A percentile compares a stretch with the other conserved stretches of the same genome.
These are phyloP conservation scores for Gonatopus flavifemur DNA, from an alignment of 1,140 invertebrate species.

Conservation along the genomic window DNA sequence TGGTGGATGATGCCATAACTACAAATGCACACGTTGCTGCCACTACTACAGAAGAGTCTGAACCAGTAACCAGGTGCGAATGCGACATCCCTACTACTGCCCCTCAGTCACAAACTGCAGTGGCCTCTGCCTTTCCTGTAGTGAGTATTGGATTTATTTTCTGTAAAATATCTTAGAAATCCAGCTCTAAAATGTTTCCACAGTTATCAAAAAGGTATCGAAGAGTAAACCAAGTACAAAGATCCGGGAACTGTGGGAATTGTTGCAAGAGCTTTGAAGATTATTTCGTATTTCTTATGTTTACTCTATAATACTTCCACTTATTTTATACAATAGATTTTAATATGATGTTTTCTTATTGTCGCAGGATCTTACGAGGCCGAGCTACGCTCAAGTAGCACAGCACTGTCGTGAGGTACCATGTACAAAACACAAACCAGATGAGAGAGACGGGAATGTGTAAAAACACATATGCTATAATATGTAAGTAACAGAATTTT, in stretches of 20 bases:
- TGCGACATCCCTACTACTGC: constrained; percentile 49
- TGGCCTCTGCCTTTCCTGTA: constrained; percentile 47
- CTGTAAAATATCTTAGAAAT: background rate
- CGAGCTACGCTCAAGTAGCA: constrained; percentile 84
- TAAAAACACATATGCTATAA: constrained; percentile 49
- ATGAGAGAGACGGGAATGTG: constrained; percentile 54
- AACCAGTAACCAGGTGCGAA: constrained; percentile 52
- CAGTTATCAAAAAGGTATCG: background rate
- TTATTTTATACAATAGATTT: background rate
- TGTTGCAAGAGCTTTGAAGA: no score
- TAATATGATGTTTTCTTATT: constrained; percentile 21
- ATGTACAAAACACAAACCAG: constrained; percentile 59
- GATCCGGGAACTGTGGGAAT: no score
- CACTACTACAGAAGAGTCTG: constrained; percentile 38
- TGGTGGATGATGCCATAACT: constrained; percentile 54
- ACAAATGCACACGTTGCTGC: constrained; percentile 43
- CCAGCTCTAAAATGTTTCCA: background rate
- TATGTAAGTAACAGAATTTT: constrained; percentile 46
- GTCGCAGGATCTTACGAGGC: constrained; percentile 61
- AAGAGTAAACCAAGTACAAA: no score
- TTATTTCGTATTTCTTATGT: background rate
- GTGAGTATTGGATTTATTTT: constrained; percentile 44
- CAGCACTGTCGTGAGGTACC: constrained; percentile 68
- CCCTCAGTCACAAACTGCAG: constrained; percentile 52
- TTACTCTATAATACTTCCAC: background rate